Evolutionary conservation across 2,888 invertebrate genomes (phyloP), one percentile per base, ranked within the genome.

Genomic region (Zygogramma bicolorata): DNA sequence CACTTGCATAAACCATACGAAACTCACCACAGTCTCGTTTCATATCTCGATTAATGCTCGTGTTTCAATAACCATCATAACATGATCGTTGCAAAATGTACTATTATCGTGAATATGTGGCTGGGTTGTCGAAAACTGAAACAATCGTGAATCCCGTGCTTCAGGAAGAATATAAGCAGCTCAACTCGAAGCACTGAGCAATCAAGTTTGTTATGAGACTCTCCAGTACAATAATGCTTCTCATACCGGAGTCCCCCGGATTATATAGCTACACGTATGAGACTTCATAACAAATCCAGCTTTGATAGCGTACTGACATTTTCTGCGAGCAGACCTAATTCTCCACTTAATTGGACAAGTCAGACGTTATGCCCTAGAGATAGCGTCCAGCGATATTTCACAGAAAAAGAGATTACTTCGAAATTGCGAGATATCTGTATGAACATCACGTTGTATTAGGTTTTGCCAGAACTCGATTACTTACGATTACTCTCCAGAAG

Each of bases 361-460:
- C 58, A 69, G 65, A 67, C 29, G 42, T 59, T 57, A 68, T 53
- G 22, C 68, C 62, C 68, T 3, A 10, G 57, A 40, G 68, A 68
- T 61, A 57, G 62, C 59, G 10, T 40, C 40, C 38, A 27, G 70
- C 46, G 15, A 65, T 70, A 70, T 70, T 59, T 70, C 61, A 42
- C 27, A 18, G 25, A 18, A 49, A 42, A 53, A 68, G 46, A 63
- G 70, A 70, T 70, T 70, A 70, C 49, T 59, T 38, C 22, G 65
- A 57, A 70, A 65, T 70, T 70, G 70, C 65, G 34, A 40, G 27
- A 34, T 38, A 70, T 70, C 61, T 65, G 65, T 65, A 70, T 65
- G 70, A 58, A 60, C 27, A 40, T 61, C 70, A 70, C 70, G 70
- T 70, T 59, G 65, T 62, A 46, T 59, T 65, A 70, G 69, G 65